Evolutionary conservation across 2,888 invertebrate species (phyloP).

Genomic region (Hypomecis atomaria): DNA sequence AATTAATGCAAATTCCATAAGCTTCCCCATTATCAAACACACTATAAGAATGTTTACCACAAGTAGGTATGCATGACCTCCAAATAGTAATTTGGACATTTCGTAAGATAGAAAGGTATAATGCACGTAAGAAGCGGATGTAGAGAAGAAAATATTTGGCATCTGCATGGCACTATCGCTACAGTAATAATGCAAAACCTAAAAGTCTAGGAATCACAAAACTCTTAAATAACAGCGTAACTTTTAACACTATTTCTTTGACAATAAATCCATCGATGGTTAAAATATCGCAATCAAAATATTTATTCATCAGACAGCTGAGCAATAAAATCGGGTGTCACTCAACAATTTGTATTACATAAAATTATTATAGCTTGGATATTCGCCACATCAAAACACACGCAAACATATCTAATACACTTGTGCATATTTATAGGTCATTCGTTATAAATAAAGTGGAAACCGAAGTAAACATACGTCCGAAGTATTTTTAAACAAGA

Average conservation of each 20-base stretch:
- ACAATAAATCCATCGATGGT: too few relatives aligned
- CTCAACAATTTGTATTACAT: conserved; percentile 13
- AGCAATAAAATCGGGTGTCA: background rate
- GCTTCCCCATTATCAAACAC: conserved; percentile 9
- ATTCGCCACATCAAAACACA: conserved; percentile 9
- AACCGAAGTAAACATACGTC: conserved; percentile 25
- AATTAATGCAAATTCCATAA: conserved; percentile 11
- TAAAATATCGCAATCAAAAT: too few relatives aligned
- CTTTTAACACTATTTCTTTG: too few relatives aligned
- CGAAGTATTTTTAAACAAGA: conserved; percentile 20
- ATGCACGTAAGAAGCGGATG: conserved; percentile 47
- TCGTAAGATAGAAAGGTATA: conserved; percentile 46
- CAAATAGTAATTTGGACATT: conserved; percentile 26
- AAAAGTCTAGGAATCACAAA: too few relatives aligned
- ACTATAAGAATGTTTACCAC: conserved; percentile 20
- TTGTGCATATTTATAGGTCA: conserved; percentile 16
- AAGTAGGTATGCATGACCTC: conserved; percentile 28
- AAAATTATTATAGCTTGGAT: conserved; percentile 9
- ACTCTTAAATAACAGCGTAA: too few relatives aligned
- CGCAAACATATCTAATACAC: background rate
- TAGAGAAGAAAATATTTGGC: too few relatives aligned
- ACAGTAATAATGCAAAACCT: too few relatives aligned
- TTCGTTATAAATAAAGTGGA: conserved; percentile 34
- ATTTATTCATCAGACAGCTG: too few relatives aligned
- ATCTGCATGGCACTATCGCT: too few relatives aligned